Evolutionary conservation across 2,888 invertebrate species (phyloP), one percentile per base, ranked within the genome.

Genomic region (Empis stercorea): DNA sequence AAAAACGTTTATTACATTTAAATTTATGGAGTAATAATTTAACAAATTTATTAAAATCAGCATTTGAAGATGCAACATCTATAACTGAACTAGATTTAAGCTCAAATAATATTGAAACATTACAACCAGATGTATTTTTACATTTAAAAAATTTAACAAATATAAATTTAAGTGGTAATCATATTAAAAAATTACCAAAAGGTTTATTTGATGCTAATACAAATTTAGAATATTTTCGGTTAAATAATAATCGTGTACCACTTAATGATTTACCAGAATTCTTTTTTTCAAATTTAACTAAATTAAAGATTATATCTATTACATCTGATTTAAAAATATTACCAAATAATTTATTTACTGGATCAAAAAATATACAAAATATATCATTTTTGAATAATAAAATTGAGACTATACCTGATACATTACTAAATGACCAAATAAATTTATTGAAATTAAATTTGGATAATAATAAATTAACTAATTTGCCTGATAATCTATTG

Each of bases 21-120:
- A 80, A 82, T 56, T 62, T 87, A 30, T 81, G 81, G 78, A 74
- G 76, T 56, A 87, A 85, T 61, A 74, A 76, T 55, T 68, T 87
- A 47, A 74, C 71, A 20, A 75, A 77, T 64, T 71, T 86, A 36
- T 73, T 77, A 14, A 71, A 75, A 51, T 72, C 76, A 48, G 72
- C 78, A 50, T 83, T 86, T 59, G 73, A 75, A 30, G 76, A 80
- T 42, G 72, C 81, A 3, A 67, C 72, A 30, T 75, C 76, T 0
- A 68, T 88, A 5, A 71, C 74, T 55, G 75, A 76, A 52, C 70
- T 89, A 50, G 84, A 85, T 66, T 63, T 89, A 46, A 78, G 80
- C 55, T 69, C 73, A 13, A 87, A 85, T 62, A 72, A 73, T 44
- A 71, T 87, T 53, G 73, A 73, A 48, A 71, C 72, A 48, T 66